These are phyloP conservation scores for Scaptomyza polygonia DNA, from an alignment of 2,888 invertebrate species.

Conservation along the genomic window DNA sequence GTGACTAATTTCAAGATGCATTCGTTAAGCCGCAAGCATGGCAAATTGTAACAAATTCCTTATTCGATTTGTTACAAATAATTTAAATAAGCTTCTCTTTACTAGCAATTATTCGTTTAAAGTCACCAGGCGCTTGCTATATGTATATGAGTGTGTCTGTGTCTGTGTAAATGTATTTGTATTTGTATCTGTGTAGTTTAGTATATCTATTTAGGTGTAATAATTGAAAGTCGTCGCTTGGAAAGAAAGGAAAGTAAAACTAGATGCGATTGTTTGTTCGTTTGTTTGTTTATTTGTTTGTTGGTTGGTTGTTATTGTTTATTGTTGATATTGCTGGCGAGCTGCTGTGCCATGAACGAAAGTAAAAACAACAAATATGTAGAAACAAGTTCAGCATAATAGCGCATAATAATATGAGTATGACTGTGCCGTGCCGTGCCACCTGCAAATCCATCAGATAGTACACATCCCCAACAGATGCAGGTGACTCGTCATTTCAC, in stretches of 20 bases:
- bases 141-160: no score
- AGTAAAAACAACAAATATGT: conserved; percentile 74
- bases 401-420: conserved; percentile 58
- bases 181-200: conserved; percentile 14
- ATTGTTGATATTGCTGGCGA: conserved; percentile 38
- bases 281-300: conserved; percentile 38
- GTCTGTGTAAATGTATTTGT: no score
- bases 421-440: conserved; percentile 24
- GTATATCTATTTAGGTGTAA: conserved; percentile 46
- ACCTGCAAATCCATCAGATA: conserved; percentile 46
- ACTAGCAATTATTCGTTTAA: background rate
- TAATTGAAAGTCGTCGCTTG: conserved; percentile 71
- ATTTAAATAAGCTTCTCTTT: conserved; percentile 34
- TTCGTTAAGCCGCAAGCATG: conserved; percentile 29
- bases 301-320: conserved; percentile 34
- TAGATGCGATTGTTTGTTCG: conserved; percentile 62
- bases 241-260: conserved; percentile 76
- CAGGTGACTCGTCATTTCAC: conserved; percentile 53
- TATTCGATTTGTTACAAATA: conserved; percentile 21
- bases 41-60: conserved; percentile 25
- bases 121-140: background rate
- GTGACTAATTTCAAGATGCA: conserved; percentile 36
- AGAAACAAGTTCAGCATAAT: conserved; percentile 65
- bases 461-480: conserved; percentile 26
- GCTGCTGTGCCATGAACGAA: conserved; percentile 60